phyloP scores from a whole-genome alignment of 2,113 vertebrate species.

The Cisticola juncidis region DNA sequence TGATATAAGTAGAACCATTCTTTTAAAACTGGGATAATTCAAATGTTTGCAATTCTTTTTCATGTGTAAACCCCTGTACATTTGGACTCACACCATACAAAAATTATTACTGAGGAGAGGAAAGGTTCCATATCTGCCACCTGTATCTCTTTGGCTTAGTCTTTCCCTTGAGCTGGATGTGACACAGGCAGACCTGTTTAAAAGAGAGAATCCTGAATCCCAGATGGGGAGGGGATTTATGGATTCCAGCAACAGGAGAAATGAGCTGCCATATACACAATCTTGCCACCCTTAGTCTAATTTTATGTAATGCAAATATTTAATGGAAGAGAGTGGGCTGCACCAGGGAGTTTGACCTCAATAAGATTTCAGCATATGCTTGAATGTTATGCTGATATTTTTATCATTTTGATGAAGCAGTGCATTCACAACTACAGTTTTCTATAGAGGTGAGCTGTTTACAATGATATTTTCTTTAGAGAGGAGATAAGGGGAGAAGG shows the following conservation, averaged over 20 bases:
- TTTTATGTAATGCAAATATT: not conserved
- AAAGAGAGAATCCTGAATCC: not conserved
- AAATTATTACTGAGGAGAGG: not conserved
- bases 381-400: not conserved
- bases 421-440: not conserved
- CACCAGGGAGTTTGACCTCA: not conserved
- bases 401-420: not conserved
- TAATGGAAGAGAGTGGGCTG: not conserved
- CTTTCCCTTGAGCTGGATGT: not conserved
- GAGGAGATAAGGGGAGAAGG: not conserved
- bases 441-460: not conserved
- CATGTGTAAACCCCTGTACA: not conserved
- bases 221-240: not conserved
- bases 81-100: not conserved
- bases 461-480: not conserved
- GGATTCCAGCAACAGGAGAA: not conserved
- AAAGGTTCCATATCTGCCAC: not conserved
- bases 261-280: not conserved
- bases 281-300: not conserved
- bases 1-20: not conserved
- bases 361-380: not conserved
- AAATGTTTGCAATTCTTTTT: not conserved
- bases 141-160: not conserved
- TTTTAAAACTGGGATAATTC: not conserved
- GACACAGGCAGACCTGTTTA: not conserved